Percentiles rank a stretch among this genome's conserved stretches.
phyloP scores from a whole-genome alignment of 2,797 vertebrate species.

The Eulemur coronatus region DNA sequence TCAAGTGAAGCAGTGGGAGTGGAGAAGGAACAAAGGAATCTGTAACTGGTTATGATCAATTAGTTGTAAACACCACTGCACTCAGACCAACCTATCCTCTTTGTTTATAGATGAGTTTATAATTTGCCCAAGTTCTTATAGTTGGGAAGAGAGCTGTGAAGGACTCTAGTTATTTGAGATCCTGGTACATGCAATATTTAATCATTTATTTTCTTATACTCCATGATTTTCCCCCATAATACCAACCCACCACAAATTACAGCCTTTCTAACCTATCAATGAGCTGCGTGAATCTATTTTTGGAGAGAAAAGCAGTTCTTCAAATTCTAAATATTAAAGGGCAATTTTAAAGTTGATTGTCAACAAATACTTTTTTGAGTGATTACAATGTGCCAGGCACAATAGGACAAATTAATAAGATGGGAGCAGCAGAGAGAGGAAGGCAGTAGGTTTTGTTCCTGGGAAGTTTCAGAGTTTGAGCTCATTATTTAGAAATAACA shows the following conservation, averaged over 20 bases:
- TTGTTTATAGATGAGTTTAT: not conserved
- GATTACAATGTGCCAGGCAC: not conserved
- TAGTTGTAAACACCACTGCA: no score
- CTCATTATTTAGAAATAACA: not conserved
- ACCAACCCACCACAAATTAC: not conserved
- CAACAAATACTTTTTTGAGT: not conserved
- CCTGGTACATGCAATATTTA: not conserved
- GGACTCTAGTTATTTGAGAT: not conserved
- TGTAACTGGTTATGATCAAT: no score
- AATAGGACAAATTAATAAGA: not conserved
- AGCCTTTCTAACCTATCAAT: not conserved
- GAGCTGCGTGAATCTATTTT: not conserved
- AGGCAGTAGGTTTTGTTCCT: not conserved
- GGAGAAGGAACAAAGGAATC: no score
- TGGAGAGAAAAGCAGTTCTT: not conserved
- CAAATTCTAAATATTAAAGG: not conserved
- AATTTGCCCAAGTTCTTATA: not conserved
- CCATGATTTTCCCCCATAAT: not conserved
- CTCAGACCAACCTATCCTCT: not conserved
- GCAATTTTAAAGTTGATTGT: not conserved
- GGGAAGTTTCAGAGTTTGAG: not conserved
- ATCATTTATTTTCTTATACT: not conserved
- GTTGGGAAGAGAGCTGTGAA: not conserved
- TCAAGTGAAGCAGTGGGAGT: no score
- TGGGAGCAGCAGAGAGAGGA: not conserved